Evolutionary conservation across 2,888 invertebrate genomes (phyloP).

Genomic region (Diabrotica balteata): DNA sequence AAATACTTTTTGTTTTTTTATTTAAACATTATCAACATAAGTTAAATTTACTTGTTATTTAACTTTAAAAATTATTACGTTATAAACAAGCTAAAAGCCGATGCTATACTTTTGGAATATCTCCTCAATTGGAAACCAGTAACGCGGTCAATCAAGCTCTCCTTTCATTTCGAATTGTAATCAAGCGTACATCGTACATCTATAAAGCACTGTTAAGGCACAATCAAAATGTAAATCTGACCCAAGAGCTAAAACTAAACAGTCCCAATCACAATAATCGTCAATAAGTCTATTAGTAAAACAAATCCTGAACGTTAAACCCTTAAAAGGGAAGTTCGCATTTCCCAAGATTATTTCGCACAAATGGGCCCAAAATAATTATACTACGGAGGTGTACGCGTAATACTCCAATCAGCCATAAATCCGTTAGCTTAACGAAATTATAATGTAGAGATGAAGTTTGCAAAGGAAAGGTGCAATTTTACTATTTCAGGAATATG

Average conservation of each 20-base stretch:
- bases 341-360: slow-evolving; percentile 14
- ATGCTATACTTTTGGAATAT: too few relatives aligned
- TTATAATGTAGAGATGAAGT: slow-evolving; percentile 14
- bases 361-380: slow-evolving; percentile 19
- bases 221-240: slow-evolving; percentile 11
- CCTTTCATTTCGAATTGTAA: neutral
- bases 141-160: neutral
- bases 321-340: slow-evolving; percentile 17
- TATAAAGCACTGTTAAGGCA: neutral
- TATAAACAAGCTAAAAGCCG: too few relatives aligned
- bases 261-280: slow-evolving; percentile 8
- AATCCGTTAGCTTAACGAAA: slow-evolving; percentile 21
- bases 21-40: too few relatives aligned
- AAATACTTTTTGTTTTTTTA: too few relatives aligned
- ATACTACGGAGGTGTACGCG: slow-evolving; percentile 12
- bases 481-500: neutral
- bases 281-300: slow-evolving; percentile 17
- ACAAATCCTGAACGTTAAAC: slow-evolving; percentile 7
- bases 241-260: slow-evolving; percentile 7
- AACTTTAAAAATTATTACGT: too few relatives aligned
- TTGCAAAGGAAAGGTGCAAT: neutral
- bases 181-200: neutral
- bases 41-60: too few relatives aligned
- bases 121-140: too few relatives aligned
- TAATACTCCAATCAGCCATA: slow-evolving; percentile 23